A percentile compares a stretch with the other conserved stretches of the same genome.
phyloP scores from a whole-genome alignment of 2,113 vertebrate species.

The Ailuropoda melanoleuca region DNA sequence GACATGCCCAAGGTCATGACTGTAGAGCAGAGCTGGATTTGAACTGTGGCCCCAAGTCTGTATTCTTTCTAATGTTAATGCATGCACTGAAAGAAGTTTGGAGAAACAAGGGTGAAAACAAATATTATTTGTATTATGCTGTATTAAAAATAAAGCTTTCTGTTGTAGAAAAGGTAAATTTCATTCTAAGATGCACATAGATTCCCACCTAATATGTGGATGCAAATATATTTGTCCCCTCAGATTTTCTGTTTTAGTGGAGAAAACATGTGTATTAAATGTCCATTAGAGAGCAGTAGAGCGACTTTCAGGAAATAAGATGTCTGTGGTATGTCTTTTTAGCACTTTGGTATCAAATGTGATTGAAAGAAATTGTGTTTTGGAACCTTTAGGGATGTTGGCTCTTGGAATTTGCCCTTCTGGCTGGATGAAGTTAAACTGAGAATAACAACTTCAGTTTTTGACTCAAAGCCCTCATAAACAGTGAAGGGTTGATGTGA shows the following conservation, averaged over 20 bases:
- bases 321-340: constrained; percentile 6
- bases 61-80: not conserved
- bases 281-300: not conserved
- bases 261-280: constrained; percentile 20
- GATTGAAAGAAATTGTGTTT: constrained; percentile 15
- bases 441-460: constrained; percentile 17
- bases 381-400: not conserved
- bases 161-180: not conserved
- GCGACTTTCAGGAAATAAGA: not conserved
- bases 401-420: constrained; percentile 16
- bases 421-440: constrained; percentile 4
- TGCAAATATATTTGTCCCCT: not conserved
- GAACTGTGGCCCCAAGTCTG: not conserved
- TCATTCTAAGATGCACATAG: not conserved
- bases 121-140: not conserved
- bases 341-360: not conserved
- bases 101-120: not conserved
- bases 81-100: not conserved
- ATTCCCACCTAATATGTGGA: not conserved
- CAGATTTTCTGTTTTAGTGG: not conserved
- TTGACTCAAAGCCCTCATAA: not conserved
- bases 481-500: not conserved
- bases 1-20: not conserved
- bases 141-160: not conserved
- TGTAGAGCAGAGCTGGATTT: not conserved